phyloP scores from a whole-genome alignment of 2,888 invertebrate species.

The Folsomia candida region DNA sequence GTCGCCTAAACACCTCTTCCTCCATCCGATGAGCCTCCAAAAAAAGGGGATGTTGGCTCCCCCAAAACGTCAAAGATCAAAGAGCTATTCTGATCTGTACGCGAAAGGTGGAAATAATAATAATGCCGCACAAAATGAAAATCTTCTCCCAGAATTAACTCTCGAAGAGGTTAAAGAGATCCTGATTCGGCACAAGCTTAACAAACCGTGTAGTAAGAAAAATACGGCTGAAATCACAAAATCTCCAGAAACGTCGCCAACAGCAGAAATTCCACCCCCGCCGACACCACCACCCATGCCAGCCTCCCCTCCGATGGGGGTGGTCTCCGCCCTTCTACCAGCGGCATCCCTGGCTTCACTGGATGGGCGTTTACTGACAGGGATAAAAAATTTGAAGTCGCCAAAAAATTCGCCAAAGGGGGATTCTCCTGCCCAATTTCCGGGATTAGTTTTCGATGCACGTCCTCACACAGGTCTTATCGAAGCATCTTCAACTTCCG shows the following conservation, averaged over 20 bases:
- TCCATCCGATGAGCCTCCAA: constrained; percentile 25
- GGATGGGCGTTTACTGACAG: background rate
- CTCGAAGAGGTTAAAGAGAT: constrained; percentile 36
- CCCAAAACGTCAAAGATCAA: constrained; percentile 34
- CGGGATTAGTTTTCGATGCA: background rate
- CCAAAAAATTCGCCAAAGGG: background rate
- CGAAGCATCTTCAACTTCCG: too few relatives aligned
- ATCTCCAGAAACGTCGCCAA: background rate
- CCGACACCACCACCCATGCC: background rate
- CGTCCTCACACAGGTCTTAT: too few relatives aligned
- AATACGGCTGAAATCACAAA: background rate
- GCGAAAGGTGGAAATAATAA: constrained; percentile 7
- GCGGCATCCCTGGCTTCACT: constrained; percentile 10
- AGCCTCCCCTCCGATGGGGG: background rate
- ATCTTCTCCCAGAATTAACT: constrained; percentile 35
- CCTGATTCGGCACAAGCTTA: constrained; percentile 10
- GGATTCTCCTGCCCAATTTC: background rate
- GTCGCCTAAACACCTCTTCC: constrained; percentile 9
- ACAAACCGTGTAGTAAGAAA: background rate
- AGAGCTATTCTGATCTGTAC: constrained; percentile 30
- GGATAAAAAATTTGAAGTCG: constrained; percentile 26
- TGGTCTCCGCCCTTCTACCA: constrained; percentile 1
- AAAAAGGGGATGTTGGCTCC: background rate
- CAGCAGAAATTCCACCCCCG: background rate
- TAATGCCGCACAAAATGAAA: constrained; percentile 13